phyloP scores from a whole-genome alignment of 2,113 vertebrate species.

The Halcyon malimbica region DNA sequence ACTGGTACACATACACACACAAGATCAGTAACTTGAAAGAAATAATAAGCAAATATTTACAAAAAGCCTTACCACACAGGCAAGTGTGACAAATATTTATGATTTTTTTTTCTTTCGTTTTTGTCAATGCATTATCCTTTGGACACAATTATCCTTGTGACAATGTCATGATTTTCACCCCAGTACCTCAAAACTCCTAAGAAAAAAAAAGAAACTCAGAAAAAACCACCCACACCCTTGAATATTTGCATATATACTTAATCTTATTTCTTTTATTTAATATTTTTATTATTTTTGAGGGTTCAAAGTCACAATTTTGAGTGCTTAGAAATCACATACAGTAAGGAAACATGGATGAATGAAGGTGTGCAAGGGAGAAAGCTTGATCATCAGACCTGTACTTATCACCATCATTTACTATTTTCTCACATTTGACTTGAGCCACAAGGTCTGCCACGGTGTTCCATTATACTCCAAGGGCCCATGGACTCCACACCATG shows the following conservation, averaged over 20 bases:
- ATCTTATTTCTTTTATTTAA: neutral
- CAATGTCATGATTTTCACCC: neutral
- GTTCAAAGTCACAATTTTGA: neutral
- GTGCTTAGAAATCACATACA: neutral
- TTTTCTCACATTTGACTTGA: neutral
- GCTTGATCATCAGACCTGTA: neutral
- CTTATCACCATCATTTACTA: rapidly evolving
- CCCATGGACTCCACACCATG: neutral
- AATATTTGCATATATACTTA: neutral
- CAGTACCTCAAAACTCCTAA: neutral
- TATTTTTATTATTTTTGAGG: neutral
- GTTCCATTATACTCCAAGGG: neutral
- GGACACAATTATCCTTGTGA: neutral
- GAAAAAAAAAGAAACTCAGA: neutral
- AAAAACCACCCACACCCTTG: rapidly evolving
- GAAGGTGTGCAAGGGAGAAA: neutral
- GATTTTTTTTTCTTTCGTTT: neutral
- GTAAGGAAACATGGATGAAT: neutral
- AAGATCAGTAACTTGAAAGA: neutral
- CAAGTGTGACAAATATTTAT: neutral
- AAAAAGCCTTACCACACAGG: neutral
- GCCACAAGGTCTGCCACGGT: neutral
- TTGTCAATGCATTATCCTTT: neutral
- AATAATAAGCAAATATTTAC: neutral
- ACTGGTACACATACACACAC: neutral